phyloP scores from a whole-genome alignment of 2,797 vertebrate species.

The Labroides dimidiatus region DNA sequence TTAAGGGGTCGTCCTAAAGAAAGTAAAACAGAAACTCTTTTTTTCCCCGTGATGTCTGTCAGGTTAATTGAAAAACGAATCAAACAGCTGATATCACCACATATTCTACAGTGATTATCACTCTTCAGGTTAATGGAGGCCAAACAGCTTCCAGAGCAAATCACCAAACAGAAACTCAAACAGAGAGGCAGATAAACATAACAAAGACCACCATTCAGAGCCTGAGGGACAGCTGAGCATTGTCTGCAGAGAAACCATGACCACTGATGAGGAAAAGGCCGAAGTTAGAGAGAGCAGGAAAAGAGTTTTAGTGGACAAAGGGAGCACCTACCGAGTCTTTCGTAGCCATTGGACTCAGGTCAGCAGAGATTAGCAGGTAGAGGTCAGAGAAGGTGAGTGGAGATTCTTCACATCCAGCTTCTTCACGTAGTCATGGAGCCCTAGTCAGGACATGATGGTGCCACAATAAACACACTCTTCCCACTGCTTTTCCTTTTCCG shows the following conservation, averaged over 20 bases:
- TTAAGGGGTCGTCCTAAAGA: background rate
- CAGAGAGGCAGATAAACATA: slow-evolving; percentile 9
- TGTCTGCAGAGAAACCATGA: slow-evolving; percentile 6
- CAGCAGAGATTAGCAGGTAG: slow-evolving; percentile 28
- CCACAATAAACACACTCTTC: slow-evolving; percentile 31
- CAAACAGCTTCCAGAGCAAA: slow-evolving; percentile 2
- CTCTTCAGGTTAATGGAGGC: background rate
- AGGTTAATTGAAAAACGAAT: slow-evolving; percentile 12
- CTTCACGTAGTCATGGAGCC: slow-evolving; percentile 25
- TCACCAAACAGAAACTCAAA: slow-evolving; percentile 16
- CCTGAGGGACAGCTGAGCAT: slow-evolving; percentile 2
- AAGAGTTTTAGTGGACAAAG: background rate
- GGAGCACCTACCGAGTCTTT: slow-evolving; percentile 70
- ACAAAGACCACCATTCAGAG: slow-evolving; percentile 4
- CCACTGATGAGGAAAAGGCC: background rate
- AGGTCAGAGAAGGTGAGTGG: slow-evolving; percentile 47
- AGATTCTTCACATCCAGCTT: slow-evolving; percentile 41
- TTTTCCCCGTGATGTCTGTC: background rate
- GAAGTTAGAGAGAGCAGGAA: background rate
- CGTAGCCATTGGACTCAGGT: slow-evolving; percentile 72
- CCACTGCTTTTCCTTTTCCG: slow-evolving; percentile 7
- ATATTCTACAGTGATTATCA: background rate
- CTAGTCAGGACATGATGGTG: slow-evolving; percentile 33
- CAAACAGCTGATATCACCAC: background rate
- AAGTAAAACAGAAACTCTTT: background rate